Evolutionary conservation across 2,888 invertebrate genomes (phyloP), one percentile per base, ranked within the genome.

Genomic region (Malthinus seriepunctatus): DNA sequence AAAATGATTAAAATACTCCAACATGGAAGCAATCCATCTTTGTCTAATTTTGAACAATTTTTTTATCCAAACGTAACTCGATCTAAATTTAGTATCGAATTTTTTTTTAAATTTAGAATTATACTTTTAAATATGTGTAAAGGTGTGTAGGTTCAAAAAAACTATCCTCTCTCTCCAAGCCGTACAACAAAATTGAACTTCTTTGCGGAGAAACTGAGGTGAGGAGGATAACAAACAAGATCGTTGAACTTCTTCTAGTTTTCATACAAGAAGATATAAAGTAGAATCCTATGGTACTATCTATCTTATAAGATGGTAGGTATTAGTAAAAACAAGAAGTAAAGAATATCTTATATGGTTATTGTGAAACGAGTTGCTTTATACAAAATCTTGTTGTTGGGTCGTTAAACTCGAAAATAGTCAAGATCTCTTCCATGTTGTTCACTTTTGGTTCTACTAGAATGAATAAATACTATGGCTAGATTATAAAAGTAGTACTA

Each of bases 181-280:
- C 23, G 23, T 5, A 23, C 23, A 23, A 23, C 23, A 23, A 23
- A 23, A 23, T 23, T 5, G 5, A 23, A 23, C 23, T 23, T 23
- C 23, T 23, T 23, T 23, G 23, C 23, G 23, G 5, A 23, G 23
- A 23, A 23, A 23, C 5, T 9, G 39, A 42, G 39, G 39, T 42
- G 39, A 42, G 23, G 39, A 42, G 39, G 39, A 42, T 12, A 23
- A 23, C 23, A 23, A 23, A 42, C 39, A 15, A 42, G 39, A 42
- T 42, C 39, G 39, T 42, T 42, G 39, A 42, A 42, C 39, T 42
- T 42, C 39, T 42, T 42, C 39, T 42, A 42, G 39, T 42, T 42
- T 23, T 42, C 39, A 42, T 42, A 42, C n/a, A 42, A 23, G 23
- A 23, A 23, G 5, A 23, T 2, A 42, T 23, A 42, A 42, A 42